Evolutionary conservation across 2,113 vertebrate genomes (phyloP).

Genomic region (Gila orcuttii): DNA sequence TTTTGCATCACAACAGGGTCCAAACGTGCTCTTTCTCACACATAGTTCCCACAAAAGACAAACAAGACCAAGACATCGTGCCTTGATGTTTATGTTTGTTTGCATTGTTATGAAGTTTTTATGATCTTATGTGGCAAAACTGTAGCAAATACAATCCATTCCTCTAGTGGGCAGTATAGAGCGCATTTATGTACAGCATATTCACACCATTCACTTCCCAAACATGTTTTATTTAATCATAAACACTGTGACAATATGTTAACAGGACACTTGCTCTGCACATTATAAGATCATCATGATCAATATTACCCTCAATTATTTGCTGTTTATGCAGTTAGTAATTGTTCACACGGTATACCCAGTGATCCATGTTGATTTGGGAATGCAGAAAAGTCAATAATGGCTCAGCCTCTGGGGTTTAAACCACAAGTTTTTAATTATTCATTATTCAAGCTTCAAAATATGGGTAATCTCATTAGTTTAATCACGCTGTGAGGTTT

Average conservation of each 20-base stretch:
- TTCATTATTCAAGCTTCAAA: too few species aligned
- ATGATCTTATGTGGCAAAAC: background rate
- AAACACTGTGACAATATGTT: background rate
- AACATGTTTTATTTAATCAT: slow-evolving; percentile 1
- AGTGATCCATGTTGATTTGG: background rate
- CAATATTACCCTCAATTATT: background rate
- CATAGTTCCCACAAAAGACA: background rate
- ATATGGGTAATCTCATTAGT: too few species aligned
- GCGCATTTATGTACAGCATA: background rate
- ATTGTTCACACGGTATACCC: background rate
- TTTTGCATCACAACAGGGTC: background rate
- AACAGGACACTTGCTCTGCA: background rate
- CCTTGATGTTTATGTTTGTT: background rate
- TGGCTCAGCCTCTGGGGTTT: slow-evolving; percentile 12
- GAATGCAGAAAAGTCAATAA: background rate
- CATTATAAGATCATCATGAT: background rate
- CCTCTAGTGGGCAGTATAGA: slow-evolving; percentile 27
- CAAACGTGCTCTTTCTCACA: background rate
- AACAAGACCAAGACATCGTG: background rate
- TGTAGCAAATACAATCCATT: background rate
- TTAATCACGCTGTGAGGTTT: slow-evolving; percentile 5
- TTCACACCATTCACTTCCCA: background rate
- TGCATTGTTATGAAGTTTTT: background rate
- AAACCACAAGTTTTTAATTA: slow-evolving; percentile 29
- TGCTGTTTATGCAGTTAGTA: slow-evolving; percentile 1